A percentile compares a stretch with the other conserved stretches of the same genome.
Evolutionary conservation across 1,140 invertebrate genomes (phyloP).

Genomic region (Bombus picipes): DNA sequence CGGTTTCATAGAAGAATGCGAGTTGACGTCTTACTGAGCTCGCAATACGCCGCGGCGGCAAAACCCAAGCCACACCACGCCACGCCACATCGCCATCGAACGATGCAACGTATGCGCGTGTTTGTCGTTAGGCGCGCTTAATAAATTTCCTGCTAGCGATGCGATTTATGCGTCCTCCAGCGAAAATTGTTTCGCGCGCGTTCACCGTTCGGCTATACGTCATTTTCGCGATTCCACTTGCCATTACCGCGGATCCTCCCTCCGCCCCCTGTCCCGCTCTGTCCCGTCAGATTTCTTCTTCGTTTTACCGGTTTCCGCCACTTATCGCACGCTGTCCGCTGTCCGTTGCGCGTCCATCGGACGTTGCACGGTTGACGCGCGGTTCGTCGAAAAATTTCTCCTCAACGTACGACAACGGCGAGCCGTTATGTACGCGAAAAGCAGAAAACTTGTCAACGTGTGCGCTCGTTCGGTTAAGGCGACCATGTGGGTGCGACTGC

Average conservation of each 20-base stretch:
- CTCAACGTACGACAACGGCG: background rate
- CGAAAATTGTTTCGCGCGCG: slow-evolving; percentile 43
- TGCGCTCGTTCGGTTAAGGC: background rate
- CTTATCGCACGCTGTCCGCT: no score
- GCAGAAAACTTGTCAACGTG: slow-evolving; percentile 39
- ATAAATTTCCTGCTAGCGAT: slow-evolving; percentile 41
- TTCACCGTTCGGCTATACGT: background rate
- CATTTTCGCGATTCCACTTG: slow-evolving; percentile 22
- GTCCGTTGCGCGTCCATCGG: background rate
- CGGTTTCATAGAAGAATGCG: slow-evolving; percentile 66
- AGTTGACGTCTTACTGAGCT: slow-evolving; percentile 60
- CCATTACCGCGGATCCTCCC: no score
- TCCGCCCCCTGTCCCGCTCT: background rate
- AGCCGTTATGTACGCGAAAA: slow-evolving; percentile 63
- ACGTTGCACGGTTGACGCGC: background rate
- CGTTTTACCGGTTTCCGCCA: no score
- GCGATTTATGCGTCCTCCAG: slow-evolving; percentile 36
- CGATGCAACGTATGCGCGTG: slow-evolving; percentile 38
- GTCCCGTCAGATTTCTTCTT: background rate
- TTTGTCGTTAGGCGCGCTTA: slow-evolving; percentile 49
- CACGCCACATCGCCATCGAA: background rate
- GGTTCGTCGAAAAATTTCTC: background rate
- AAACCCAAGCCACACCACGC: slow-evolving; percentile 7
- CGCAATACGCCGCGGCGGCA: background rate
- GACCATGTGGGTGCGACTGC: slow-evolving; percentile 40